These are phyloP conservation scores for Callopanchax toddi DNA, from an alignment of 2,113 vertebrate species.

Conservation along the genomic window DNA sequence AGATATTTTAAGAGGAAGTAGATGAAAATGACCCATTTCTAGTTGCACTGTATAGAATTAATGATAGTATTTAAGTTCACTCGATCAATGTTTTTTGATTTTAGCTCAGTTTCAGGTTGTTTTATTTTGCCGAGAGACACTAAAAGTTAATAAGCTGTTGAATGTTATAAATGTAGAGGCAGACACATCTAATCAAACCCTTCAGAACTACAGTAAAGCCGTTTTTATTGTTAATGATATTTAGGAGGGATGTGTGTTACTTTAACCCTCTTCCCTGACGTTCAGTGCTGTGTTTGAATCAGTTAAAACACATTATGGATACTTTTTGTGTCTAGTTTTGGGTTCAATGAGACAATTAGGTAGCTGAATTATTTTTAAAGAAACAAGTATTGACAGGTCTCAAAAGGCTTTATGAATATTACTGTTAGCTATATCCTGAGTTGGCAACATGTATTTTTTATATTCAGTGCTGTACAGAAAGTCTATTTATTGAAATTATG, in stretches of 20 bases:
- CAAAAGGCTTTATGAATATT: too few relatives aligned
- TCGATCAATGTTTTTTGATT: background rate
- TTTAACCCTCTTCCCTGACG: background rate
- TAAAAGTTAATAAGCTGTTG: background rate
- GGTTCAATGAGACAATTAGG: too few relatives aligned
- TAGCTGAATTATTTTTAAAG: too few relatives aligned
- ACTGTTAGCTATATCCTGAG: background rate
- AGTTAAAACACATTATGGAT: background rate
- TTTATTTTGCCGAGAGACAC: background rate
- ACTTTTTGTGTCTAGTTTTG: too few relatives aligned
- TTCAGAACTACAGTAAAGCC: background rate
- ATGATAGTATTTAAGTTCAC: background rate
- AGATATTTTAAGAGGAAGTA: slow-evolving; percentile 23
- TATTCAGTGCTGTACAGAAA: background rate
- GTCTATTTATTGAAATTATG: background rate
- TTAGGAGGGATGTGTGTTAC: background rate
- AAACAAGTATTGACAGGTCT: too few relatives aligned
- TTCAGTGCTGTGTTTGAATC: too few relatives aligned
- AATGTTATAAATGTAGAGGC: slow-evolving; percentile 15
- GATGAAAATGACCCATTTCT: background rate
- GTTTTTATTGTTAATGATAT: background rate
- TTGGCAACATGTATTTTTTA: too few relatives aligned
- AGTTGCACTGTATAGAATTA: background rate
- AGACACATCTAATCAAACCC: background rate
- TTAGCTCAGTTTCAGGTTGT: background rate